A percentile compares a stretch with the other conserved stretches of the same genome.
phyloP scores from a whole-genome alignment of 2,797 vertebrate genomes.

The Chelon labrosus region DNA sequence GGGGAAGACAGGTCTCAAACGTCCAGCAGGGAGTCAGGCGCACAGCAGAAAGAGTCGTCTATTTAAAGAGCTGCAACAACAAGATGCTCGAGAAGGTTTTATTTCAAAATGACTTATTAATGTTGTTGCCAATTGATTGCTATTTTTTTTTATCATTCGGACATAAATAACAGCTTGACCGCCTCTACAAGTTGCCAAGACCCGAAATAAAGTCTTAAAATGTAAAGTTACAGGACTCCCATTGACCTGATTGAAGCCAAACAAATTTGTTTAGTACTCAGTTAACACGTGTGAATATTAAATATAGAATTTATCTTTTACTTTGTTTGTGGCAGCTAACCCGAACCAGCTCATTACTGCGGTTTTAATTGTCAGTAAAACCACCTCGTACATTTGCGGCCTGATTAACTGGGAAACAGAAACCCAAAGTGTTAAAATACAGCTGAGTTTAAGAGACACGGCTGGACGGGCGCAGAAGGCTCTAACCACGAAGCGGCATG shows the following conservation, averaged over 20 bases:
- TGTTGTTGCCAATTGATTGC: background rate
- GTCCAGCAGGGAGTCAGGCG: slow-evolving; percentile 1
- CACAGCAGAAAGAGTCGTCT: slow-evolving; percentile 5
- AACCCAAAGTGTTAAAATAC: background rate
- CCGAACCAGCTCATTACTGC: too few species aligned
- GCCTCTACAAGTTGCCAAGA: too few species aligned
- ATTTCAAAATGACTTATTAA: background rate
- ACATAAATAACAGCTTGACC: background rate
- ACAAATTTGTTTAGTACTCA: too few species aligned
- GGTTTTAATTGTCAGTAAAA: too few species aligned
- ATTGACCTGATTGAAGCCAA: too few species aligned
- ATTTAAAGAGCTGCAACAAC: slow-evolving; percentile 23
- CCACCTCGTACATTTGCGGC: background rate
- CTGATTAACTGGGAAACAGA: background rate
- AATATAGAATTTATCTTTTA: too few species aligned
- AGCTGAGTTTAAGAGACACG: slow-evolving; percentile 9
- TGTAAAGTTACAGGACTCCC: too few species aligned
- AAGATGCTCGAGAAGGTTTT: background rate
- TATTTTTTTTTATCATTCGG: background rate
- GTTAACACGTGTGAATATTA: too few species aligned
- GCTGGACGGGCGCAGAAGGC: slow-evolving; percentile 22
- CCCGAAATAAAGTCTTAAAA: too few species aligned
- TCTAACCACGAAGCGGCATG: slow-evolving; percentile 37
- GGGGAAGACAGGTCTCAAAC: slow-evolving; percentile 48
- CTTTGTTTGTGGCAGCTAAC: too few species aligned